phyloP scores from a whole-genome alignment of 2,113 vertebrate species.

The Psittacus erithacus region DNA sequence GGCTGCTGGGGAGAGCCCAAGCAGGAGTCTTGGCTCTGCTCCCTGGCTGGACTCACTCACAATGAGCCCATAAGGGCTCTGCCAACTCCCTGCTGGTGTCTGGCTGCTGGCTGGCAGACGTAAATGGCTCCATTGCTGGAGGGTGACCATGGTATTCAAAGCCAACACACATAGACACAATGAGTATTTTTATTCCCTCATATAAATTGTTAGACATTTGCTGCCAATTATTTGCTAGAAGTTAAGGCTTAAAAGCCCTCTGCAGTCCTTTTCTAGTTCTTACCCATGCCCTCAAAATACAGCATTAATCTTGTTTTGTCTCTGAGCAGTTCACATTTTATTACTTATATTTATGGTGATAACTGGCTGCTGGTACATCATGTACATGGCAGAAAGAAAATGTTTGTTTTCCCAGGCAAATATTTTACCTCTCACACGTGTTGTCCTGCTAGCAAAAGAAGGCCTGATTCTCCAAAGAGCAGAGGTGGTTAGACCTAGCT shows the following conservation, averaged over 20 bases:
- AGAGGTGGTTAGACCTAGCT: neutral
- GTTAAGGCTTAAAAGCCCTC: constrained; percentile 7
- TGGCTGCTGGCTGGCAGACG: constrained; percentile 53
- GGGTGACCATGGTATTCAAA: constrained; percentile 5
- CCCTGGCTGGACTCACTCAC: neutral
- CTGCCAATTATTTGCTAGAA: constrained; percentile 53
- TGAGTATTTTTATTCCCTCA: constrained; percentile 47
- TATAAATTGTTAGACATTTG: constrained; percentile 36
- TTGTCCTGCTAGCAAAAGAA: neutral
- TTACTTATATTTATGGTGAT: neutral
- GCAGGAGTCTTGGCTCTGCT: neutral
- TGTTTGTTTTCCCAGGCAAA: neutral
- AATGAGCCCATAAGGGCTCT: neutral
- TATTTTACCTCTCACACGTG: neutral
- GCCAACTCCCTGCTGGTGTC: constrained; percentile 15
- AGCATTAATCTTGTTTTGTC: neutral
- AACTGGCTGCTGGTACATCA: neutral
- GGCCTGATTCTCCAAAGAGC: neutral
- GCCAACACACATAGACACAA: constrained; percentile 45
- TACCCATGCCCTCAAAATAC: rapidly evolving
- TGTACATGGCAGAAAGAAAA: neutral
- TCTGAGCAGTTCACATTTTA: neutral
- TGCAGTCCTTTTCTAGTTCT: neutral
- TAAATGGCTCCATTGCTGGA: constrained; percentile 44
- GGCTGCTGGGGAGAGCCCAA: neutral